Conservation (phyloP, 2,888 invertebrate species). For the Gymnoscelis rufifasciata region DNA sequence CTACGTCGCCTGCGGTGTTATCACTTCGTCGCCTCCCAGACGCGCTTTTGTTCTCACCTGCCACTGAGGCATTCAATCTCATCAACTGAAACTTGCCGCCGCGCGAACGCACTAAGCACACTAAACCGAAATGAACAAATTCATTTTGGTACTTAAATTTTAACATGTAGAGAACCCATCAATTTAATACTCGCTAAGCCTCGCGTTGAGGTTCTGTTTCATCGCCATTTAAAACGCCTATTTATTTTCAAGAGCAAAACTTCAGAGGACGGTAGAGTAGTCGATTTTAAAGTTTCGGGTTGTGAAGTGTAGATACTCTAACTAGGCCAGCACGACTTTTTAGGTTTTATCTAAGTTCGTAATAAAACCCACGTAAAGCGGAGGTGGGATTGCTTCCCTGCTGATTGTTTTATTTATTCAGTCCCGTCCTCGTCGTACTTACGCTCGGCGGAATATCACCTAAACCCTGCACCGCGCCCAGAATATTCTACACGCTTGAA, state of each 20-base stretch:
- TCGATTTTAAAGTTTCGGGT: too few relatives aligned
- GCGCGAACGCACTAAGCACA: conserved; percentile 19
- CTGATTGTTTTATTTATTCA: conserved; percentile 60
- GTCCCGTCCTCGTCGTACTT: conserved; percentile 41
- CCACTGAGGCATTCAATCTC: conserved; percentile 39
- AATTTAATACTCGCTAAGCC: too few relatives aligned
- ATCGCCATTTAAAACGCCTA: too few relatives aligned
- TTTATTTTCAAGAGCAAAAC: too few relatives aligned
- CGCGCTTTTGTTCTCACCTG: conserved; percentile 50
- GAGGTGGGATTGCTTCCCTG: conserved; percentile 42
- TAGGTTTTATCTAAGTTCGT: conserved; percentile 26
- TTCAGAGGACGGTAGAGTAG: too few relatives aligned
- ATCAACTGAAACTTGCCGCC: conserved; percentile 38
- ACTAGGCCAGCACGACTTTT: too few relatives aligned
- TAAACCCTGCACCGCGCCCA: conserved; percentile 42
- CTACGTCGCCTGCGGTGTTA: conserved; percentile 53
- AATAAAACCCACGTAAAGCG: conserved; percentile 31
- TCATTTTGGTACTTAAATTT: conserved; percentile 25
- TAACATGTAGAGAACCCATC: too few relatives aligned
- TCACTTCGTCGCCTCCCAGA: conserved; percentile 41
- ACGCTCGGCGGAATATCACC: conserved; percentile 49
- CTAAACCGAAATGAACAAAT: conserved; percentile 29
- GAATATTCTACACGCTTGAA: conserved; percentile 63
- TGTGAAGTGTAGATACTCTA: too few relatives aligned
- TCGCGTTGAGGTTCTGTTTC: too few relatives aligned